A percentile compares a stretch with the other conserved stretches of the same genome.
Evolutionary conservation across 2,888 invertebrate genomes (phyloP).

Genomic region (Aspidapion aeneum): DNA sequence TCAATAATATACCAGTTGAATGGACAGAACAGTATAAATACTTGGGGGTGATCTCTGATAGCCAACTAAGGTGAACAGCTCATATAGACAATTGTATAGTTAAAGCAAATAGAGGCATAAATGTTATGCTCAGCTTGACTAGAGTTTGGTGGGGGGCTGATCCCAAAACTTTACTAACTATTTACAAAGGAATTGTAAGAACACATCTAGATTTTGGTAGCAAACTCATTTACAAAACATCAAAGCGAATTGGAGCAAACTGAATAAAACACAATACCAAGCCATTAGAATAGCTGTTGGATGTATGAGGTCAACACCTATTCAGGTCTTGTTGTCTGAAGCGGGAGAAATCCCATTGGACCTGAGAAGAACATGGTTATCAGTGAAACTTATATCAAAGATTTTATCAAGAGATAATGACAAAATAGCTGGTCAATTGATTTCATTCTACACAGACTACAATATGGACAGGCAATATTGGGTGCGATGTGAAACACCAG

Average conservation of each 20-base stretch:
- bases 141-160: conserved; percentile 21
- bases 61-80: conserved; percentile 16
- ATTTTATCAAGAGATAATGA: neutral
- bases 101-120: conserved; percentile 18
- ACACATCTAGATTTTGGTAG: conserved; percentile 18
- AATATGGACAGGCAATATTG: neutral
- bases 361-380: conserved; percentile 9
- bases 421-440: neutral
- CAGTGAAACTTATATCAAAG: conserved; percentile 8
- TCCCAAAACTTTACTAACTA: conserved; percentile 11
- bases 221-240: neutral
- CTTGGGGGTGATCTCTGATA: conserved; percentile 10
- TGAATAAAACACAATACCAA: conserved; percentile 4
- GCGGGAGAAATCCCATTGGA: conserved; percentile 6
- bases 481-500: neutral
- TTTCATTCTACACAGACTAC: neutral
- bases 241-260: neutral
- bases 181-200: conserved; percentile 14
- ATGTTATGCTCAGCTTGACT: conserved; percentile 13
- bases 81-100: conserved; percentile 7
- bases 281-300: conserved; percentile 8
- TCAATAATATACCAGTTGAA: neutral
- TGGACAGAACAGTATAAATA: conserved; percentile 14
- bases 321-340: conserved; percentile 13
- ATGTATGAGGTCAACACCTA: conserved; percentile 19